These are phyloP conservation scores for Paguma larvata DNA, from an alignment of 2,797 vertebrate species.

Conservation along the genomic window DNA sequence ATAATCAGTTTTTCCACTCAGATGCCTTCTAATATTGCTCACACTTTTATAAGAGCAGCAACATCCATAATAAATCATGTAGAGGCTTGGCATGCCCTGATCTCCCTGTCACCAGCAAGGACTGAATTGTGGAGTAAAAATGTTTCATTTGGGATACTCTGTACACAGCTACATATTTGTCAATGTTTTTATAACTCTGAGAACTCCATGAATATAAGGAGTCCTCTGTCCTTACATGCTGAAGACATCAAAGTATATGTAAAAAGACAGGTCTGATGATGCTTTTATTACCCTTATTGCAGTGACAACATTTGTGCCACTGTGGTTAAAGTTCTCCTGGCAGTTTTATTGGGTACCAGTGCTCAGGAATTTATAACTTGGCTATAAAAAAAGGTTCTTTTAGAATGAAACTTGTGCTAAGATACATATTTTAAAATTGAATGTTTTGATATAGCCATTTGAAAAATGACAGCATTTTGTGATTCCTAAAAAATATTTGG, in stretches of 20 bases:
- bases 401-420: slow-evolving; percentile 80
- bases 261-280: slow-evolving; percentile 65
- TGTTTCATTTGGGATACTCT: slow-evolving; percentile 65
- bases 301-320: slow-evolving; percentile 49
- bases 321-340: slow-evolving; percentile 77
- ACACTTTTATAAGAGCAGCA: slow-evolving; percentile 37
- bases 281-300: slow-evolving; percentile 77
- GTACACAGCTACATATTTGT: slow-evolving; percentile 75
- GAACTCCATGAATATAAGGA: slow-evolving; percentile 76
- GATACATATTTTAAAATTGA: slow-evolving; percentile 76
- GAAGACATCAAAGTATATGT: slow-evolving; percentile 43
- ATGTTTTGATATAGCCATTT: slow-evolving; percentile 79
- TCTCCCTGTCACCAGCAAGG: slow-evolving; percentile 71
- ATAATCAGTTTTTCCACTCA: slow-evolving; percentile 83
- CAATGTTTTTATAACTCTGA: slow-evolving; percentile 75
- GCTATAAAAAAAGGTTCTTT: slow-evolving; percentile 79
- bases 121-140: slow-evolving; percentile 72
- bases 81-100: slow-evolving; percentile 53
- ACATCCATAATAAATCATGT: slow-evolving; percentile 73
- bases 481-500: not conserved
- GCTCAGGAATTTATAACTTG: slow-evolving; percentile 83
- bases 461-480: slow-evolving; percentile 57
- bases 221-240: slow-evolving; percentile 63
- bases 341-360: slow-evolving; percentile 79
- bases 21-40: slow-evolving; percentile 76